A percentile compares a stretch with the other conserved stretches of the same genome.
These are phyloP conservation scores for Pomatostomus ruficeps DNA, from an alignment of 2,113 vertebrate species.

Conservation along the genomic window DNA sequence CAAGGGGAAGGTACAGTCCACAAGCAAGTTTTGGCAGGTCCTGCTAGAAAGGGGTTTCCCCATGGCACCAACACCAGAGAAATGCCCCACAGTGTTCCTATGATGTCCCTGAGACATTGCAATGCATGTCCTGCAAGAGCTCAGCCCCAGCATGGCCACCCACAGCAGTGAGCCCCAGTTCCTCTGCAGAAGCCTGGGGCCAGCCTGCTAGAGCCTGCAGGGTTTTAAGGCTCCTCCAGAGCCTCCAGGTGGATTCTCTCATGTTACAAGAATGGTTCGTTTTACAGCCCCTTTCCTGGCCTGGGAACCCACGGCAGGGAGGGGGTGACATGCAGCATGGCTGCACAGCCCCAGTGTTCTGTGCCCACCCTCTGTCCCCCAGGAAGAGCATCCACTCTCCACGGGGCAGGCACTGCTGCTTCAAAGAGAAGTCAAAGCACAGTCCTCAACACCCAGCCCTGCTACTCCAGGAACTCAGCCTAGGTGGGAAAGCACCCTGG, in stretches of 20 bases:
- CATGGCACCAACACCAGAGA: neutral
- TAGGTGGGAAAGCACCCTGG: neutral
- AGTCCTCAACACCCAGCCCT: neutral
- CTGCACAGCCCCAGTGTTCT: neutral
- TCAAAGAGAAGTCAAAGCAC: neutral
- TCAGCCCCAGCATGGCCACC: neutral
- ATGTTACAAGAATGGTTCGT: constrained; percentile 7
- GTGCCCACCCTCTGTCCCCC: fast-evolving
- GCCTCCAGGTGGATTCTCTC: constrained; percentile 58
- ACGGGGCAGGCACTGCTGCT: neutral
- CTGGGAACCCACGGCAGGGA: neutral
- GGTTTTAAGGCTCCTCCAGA: neutral
- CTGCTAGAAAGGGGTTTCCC: neutral
- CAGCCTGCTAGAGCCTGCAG: neutral
- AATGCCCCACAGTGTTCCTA: neutral
- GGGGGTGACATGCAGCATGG: neutral
- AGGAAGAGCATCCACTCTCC: neutral
- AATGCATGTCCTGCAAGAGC: neutral
- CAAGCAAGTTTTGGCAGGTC: neutral
- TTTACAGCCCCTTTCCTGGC: constrained; percentile 41
- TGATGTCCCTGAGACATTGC: neutral
- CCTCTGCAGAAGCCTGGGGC: neutral
- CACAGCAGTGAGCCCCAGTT: neutral
- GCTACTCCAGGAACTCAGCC: neutral
- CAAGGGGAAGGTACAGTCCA: neutral